Percentiles rank a stretch among this genome's conserved stretches.
Conservation (phyloP, 2,888 invertebrate species). For the Ditula angustiorana region DNA sequence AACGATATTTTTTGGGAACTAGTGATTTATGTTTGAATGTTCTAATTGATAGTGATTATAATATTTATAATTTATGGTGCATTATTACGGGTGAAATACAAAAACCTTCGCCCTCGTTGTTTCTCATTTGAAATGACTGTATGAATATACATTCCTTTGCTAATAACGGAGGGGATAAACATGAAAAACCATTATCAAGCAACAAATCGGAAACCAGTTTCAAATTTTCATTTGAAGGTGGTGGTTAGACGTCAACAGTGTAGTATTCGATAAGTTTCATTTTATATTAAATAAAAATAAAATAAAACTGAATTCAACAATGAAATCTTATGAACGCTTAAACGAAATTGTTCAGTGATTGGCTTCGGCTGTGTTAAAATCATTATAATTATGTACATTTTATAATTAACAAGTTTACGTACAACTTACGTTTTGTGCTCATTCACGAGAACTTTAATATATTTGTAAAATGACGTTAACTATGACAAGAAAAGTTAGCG, state of each 20-base stretch:
- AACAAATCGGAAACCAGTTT: slow-evolving; percentile 27
- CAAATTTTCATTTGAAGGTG: slow-evolving; percentile 3
- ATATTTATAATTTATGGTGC: no score
- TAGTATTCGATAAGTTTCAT: slow-evolving; percentile 3
- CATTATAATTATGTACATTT: slow-evolving; percentile 15
- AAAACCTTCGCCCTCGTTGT: no score
- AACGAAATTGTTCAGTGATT: background rate
- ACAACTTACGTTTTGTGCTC: background rate
- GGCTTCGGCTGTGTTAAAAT: background rate
- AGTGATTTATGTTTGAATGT: no score
- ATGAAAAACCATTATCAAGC: no score
- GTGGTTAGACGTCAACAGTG: slow-evolving; percentile 5
- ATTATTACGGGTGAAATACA: no score
- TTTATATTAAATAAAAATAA: background rate
- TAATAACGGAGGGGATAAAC: no score
- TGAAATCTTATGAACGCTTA: background rate
- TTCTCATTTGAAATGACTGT: no score
- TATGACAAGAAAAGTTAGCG: slow-evolving; percentile 79
- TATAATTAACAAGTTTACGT: slow-evolving; percentile 9
- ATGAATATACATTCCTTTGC: no score
- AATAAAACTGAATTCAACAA: background rate
- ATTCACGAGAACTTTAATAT: background rate
- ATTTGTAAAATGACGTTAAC: slow-evolving; percentile 70
- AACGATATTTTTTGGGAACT: no score
- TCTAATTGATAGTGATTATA: no score